Percentiles rank a stretch among this genome's conserved stretches.
Evolutionary conservation across 2,113 vertebrate species (phyloP).

Genomic region (Misgurnus mizolepis): DNA sequence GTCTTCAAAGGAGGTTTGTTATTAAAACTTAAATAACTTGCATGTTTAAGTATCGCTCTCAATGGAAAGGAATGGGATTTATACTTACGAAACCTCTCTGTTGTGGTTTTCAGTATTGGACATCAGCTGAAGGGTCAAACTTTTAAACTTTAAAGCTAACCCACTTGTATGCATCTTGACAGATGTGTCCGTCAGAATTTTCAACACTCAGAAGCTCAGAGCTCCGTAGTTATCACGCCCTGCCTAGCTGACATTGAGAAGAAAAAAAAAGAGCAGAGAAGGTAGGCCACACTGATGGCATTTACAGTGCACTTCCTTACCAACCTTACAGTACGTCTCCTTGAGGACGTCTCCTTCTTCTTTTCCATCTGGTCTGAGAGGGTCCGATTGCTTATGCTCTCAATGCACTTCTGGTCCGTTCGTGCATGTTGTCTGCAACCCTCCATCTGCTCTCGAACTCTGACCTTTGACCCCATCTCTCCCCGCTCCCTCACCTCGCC

Average conservation of each 20-base stretch:
- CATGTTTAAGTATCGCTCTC: no score
- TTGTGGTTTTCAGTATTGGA: not conserved
- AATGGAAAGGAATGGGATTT: not conserved
- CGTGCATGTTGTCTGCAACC: conserved; percentile 76
- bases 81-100: not conserved
- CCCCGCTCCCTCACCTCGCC: conserved; percentile 28
- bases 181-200: conserved; percentile 82
- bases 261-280: conserved; percentile 78
- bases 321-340: conserved; percentile 22
- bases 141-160: conserved; percentile 57
- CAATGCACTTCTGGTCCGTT: conserved; percentile 75
- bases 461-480: conserved; percentile 50
- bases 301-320: conserved; percentile 62
- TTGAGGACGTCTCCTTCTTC: conserved; percentile 73
- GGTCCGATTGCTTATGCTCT: conserved; percentile 68
- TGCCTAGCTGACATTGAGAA: conserved; percentile 81
- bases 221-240: conserved; percentile 77
- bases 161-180: conserved; percentile 83
- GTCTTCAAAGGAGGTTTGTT: no score
- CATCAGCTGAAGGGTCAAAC: conserved; percentile 2
- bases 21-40: no score
- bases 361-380: conserved; percentile 75
- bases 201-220: conserved; percentile 75
- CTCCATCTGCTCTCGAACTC: conserved; percentile 40
- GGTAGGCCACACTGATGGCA: conserved; percentile 79